Evolutionary conservation across 2,113 vertebrate species (phyloP), one percentile per base, ranked within the genome.

Genomic region (Columba janthina): DNA sequence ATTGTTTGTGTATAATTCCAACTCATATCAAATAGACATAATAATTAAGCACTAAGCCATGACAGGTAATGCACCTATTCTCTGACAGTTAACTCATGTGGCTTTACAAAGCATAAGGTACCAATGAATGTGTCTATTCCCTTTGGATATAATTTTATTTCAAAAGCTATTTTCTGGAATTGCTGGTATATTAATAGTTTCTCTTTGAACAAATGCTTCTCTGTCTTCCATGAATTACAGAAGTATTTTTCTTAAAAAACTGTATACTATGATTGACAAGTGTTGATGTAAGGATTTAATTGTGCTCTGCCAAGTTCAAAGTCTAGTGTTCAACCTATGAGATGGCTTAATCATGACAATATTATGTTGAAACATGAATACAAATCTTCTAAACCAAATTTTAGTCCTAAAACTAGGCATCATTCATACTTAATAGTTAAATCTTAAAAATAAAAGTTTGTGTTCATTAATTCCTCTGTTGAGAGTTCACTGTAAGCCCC

Each of bases 71-170:
- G 26, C 17, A 50, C 42, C 67, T 67, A 26, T 61, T 94, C 81
- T 40, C 73, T 81, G 89, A 77, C 40, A 64, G 31, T 91, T 93
- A 91, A 90, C 25, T 84, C 58, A 62, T 16, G 17, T 71, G 36
- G 62, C 91, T 95, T 96, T 93, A n/a, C 60, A 54, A 95, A 94
- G 48, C 56, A 9, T 82, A 89, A 95, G 20, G 22, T 80, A 89
- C 90, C 82, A 72, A 90, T 54, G 73, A 93, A 66, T 20, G 31
- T 53, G 14, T 48, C 79, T 69, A 31, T 85, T 90, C 82, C 94
- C 91, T 95, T 82, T 20, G 84, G 46, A 80, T 60, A 40, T 90
- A 97, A 96, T 95, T 96, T 79, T 85, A 93, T 80, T 71, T 92
- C 38, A 40, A 94, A 95, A 96, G 54, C 54, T 51, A 34, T 67